phyloP scores from a whole-genome alignment of 1,140 invertebrate genomes.

The Andricus grossulariae region DNA sequence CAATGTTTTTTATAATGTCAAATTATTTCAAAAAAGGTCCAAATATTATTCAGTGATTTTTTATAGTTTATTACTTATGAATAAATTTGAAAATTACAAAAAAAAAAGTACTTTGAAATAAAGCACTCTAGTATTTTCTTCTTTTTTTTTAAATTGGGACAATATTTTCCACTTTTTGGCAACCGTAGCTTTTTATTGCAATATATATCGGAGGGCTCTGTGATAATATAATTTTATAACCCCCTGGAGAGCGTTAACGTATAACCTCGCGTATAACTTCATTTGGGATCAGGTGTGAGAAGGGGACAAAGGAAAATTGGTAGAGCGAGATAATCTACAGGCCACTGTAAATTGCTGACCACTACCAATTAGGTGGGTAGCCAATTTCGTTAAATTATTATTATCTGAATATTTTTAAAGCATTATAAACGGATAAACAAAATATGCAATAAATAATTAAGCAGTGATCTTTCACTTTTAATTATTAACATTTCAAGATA shows the following conservation, averaged over 20 bases:
- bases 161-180: no score
- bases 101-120: not conserved
- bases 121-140: not conserved
- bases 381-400: conserved; percentile 29
- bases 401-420: not conserved
- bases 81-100: not conserved
- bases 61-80: no score
- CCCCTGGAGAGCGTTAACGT: not conserved
- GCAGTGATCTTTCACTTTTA: no score
- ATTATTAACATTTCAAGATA: no score
- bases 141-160: not conserved
- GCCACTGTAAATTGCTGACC: not conserved
- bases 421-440: no score
- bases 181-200: no score
- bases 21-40: no score
- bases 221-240: not conserved
- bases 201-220: no score
- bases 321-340: conserved; percentile 21
- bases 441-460: no score
- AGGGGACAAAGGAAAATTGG: conserved; percentile 1
- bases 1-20: no score
- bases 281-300: not conserved
- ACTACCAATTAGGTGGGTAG: not conserved
- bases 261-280: not conserved
- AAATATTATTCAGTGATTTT: no score